Base-by-base conservation (phyloP, 2,797 vertebrate species). In the Pseudochirops corinnae region DNA sequence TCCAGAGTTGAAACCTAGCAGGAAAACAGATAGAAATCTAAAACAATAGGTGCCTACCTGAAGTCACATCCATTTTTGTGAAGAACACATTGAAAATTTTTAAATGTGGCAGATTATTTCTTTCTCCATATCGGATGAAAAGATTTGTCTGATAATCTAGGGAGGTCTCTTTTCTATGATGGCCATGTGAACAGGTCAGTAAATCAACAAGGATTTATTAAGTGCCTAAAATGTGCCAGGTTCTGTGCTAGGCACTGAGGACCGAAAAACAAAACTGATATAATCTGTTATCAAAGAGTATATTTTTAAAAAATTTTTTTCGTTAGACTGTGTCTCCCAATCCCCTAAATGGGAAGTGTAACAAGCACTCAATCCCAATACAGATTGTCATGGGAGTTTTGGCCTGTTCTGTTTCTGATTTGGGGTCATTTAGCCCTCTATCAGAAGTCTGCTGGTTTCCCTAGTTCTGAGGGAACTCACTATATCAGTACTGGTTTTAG, bases 21-120 rank as follows among this genome's bases (percentile, higher is more conserved):
- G 74, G 39, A 21, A 21, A 92, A 52, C 82, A 74, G 53, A 93
- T 33, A 82, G 90, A 93, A 94, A 74, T n/a, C 26, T 46, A 74
- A 53, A 39, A 21, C 39, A 92, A 93, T n/a, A 87, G 57, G 21
- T 2, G 11, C 53, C 14, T 93, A 74, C 3, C 21, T 74, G 24
- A 33, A 93, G 56, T 18, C 46, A 26, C 11, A 82, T 46, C 7
- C n/a, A 26, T 46, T 82, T 82, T 11, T 82, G 10, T 3, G 92
- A 93, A 91, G 9, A 0, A 74, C 31, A 57, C 16, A 67, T 0
- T 52, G 10, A 94, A 29, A 87, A 74, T 90, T 14, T 9, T 24
- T n/a, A 74, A 93, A 55, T 6, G 9, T 33, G 46, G 90, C 29
- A 67, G 16, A 1, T 87, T 52, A 12, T 29, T 21, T 55, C 92